Evolutionary conservation across 30 jellyfish, hydroid and myxozoan species (phyloP).

Genomic region (Pelagia noctiluca): DNA sequence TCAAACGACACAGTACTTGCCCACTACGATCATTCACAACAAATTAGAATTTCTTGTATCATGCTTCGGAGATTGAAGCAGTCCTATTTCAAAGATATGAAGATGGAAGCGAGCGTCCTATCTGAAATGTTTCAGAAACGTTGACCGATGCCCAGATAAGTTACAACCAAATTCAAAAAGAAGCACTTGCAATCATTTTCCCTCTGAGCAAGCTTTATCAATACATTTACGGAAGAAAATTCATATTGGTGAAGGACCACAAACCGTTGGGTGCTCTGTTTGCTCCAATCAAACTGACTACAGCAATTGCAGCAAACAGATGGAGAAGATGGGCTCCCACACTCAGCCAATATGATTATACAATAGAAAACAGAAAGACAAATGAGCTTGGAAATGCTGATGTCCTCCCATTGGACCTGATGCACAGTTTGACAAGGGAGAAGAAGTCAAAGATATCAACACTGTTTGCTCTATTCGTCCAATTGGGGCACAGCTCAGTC

Average conservation of each 20-base stretch:
- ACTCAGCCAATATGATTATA: constrained; percentile 36
- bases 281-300: constrained; percentile 34
- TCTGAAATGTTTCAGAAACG: constrained; percentile 29
- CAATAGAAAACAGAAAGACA: constrained; percentile 57
- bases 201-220: constrained; percentile 35
- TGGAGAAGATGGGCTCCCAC: constrained; percentile 53
- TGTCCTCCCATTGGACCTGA: constrained; percentile 53
- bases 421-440: constrained; percentile 49
- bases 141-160: constrained; percentile 44
- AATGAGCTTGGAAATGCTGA: constrained; percentile 56
- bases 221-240: constrained; percentile 46
- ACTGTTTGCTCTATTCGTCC: constrained; percentile 9
- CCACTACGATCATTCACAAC: constrained; percentile 46
- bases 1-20: constrained; percentile 45
- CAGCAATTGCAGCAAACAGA: constrained; percentile 50
- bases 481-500: constrained; percentile 15
- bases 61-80: constrained; percentile 51
- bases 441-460: constrained; percentile 5
- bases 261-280: constrained; percentile 50
- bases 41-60: constrained; percentile 50
- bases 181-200: constrained; percentile 23
- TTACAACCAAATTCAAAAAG: constrained; percentile 72
- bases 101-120: constrained; percentile 58
- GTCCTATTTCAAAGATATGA: constrained; percentile 49
- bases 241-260: constrained; percentile 49